Conservation (phyloP, 2,113 vertebrate genomes). For the Origma solitaria region DNA sequence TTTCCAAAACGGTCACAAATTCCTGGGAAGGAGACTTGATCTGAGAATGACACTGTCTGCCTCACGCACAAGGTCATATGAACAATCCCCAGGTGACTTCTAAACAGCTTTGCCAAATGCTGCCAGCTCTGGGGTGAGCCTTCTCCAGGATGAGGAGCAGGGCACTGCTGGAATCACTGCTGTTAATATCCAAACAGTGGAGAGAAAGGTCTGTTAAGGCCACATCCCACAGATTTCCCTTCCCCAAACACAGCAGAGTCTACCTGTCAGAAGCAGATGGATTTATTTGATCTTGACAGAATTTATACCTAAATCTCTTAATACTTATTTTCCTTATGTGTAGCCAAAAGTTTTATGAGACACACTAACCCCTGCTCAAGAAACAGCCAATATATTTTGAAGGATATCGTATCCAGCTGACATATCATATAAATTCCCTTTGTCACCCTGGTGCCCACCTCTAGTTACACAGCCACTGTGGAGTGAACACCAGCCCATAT, state of each 20-base stretch:
- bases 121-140: background rate
- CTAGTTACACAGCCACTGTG: background rate
- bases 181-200: background rate
- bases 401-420: slow-evolving; percentile 7
- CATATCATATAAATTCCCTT: slow-evolving; percentile 7
- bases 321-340: slow-evolving; percentile 35
- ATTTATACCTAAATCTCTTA: slow-evolving; percentile 45
- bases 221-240: background rate
- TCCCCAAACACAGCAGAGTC: background rate
- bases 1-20: background rate
- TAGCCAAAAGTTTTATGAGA: slow-evolving; percentile 41
- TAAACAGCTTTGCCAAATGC: background rate
- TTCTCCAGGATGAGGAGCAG: background rate
- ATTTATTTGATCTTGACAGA: slow-evolving; percentile 39
- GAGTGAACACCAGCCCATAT: background rate
- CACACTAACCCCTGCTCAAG: background rate
- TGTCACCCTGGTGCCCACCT: background rate
- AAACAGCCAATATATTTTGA: slow-evolving; percentile 38
- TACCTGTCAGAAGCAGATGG: background rate
- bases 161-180: background rate
- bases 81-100: background rate
- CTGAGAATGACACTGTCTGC: background rate
- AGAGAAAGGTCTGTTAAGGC: background rate
- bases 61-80: background rate
- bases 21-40: background rate